Base-by-base conservation (phyloP, 2,888 invertebrate genomes). In the Drosophila rellima region DNA sequence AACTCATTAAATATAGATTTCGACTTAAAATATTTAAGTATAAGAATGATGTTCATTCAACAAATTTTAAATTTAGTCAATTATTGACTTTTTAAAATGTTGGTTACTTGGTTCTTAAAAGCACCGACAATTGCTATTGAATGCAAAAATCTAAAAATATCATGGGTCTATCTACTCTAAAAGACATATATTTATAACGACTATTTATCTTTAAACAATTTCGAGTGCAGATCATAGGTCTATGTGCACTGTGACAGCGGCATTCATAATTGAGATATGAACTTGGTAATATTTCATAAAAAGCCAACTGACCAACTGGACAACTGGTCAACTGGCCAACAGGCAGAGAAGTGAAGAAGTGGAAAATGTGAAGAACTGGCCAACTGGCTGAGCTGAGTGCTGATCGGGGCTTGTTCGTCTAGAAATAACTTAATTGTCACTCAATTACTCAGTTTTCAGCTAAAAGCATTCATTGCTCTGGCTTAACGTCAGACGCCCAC, bases 401-500 rank as follows among this genome's bases (percentile, higher is more conserved):
- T 67, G 74, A 81, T 82, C 85, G 74, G 66, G 69, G 75, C 82
- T 85, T 80, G 85, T 84, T 87, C 81, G 88, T 85, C 82, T 83
- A 78, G 89, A 88, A 91, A 90, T 90, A 91, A 90, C 91, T 91
- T 91, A 91, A 91, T 91, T 91, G 91, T 91, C 91, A 91, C 91
- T 90, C 91, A 91, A 91, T 91, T 91, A 91, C 91, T 91, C 90
- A 91, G 90, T 89, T 91, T 91, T 90, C 90, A 91, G 86, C 86
- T 88, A 82, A 84, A 88, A 88, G 88, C 87, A 82, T 82, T 89
- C 82, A 80, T 83, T 82, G 80, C 78, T 79, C 85, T 80, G 80
- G 78, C 74, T 78, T 78, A 80, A 74, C 80, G 83, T 85, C 80
- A 82, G 68, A 47, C 35, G 42, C 59, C 55, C 17, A 39, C 33